Base-by-base conservation (phyloP, 2,888 invertebrate genomes). In the Limenitis camilla region DNA sequence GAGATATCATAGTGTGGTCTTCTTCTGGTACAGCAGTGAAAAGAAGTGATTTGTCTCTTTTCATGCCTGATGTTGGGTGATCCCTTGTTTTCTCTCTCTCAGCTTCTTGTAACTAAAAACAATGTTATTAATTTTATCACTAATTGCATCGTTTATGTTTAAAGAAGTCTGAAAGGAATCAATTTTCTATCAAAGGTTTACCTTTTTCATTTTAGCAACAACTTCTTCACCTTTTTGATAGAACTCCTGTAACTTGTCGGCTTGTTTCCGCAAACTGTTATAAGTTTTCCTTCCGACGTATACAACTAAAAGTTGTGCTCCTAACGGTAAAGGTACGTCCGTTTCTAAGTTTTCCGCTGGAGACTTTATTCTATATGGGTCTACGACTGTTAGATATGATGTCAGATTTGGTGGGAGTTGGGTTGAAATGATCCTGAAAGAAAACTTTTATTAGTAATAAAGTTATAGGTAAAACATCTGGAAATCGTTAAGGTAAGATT, bases 11-110 rank as follows among this genome's bases (percentile, higher is more conserved):
- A 19, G 69, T 79, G 71, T 88, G 86, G 61, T 91, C 91, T 69
- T 95, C 95, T 81, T 95, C 95, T 1, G 94, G 93, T 46, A 95
- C 95, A 5, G 94, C 93, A 0, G 94, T 94, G 68, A 95, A 95
- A 32, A 95, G 91, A 3, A 94, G 76, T 0, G 94, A 94, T 58
- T 93, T 92, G 71, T 94, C 94, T 46, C 94, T 86, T 78, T 94
- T 94, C 89, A 94, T 92, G 33, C 90, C 88, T 0, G 71, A 67
- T 61, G 78, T 81, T 4, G 84, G 81, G 49, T 78, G 78, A 1
- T 90, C 89, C 1, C 89, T 72, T 50, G 78, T 67, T 74, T 88
- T 85, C 67, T 90, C 82, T 33, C 82, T 69, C 60, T 83, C 77
- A 1, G 73, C 72, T 74, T 90, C 84, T 68, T 83, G 79, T 56